phyloP scores from a whole-genome alignment of 2,888 invertebrate species.

The Drosophila peninsularis region DNA sequence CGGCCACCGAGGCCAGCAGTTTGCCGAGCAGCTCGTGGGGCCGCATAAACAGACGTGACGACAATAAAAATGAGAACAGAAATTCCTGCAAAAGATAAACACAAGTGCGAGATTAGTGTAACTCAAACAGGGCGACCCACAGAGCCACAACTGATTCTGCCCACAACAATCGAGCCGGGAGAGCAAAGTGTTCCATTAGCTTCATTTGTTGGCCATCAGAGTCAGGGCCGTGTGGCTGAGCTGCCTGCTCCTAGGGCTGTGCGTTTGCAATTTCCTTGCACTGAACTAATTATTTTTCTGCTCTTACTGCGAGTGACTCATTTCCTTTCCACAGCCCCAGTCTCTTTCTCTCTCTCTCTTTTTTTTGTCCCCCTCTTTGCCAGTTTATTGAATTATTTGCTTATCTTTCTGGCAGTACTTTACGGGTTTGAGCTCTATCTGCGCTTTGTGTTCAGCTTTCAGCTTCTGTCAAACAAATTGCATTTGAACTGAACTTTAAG shows the following conservation, averaged over 20 bases:
- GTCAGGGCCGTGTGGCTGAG: background rate
- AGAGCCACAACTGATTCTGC: background rate
- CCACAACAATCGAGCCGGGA: background rate
- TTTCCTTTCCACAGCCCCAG: background rate
- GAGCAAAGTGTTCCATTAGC: conserved; percentile 19
- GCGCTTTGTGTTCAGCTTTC: background rate
- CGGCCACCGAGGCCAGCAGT: conserved; percentile 84
- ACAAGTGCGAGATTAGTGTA: conserved; percentile 21
- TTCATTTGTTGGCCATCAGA: conserved; percentile 20
- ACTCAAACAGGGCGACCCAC: conserved; percentile 9
- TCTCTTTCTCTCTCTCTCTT: background rate
- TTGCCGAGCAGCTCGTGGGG: conserved; percentile 84
- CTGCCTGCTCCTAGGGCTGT: background rate
- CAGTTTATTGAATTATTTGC: conserved; percentile 9
- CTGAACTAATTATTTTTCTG: conserved; percentile 74
- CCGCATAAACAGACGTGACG: conserved; percentile 84
- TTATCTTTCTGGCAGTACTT: background rate
- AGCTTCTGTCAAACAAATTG: background rate
- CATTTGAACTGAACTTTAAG: background rate
- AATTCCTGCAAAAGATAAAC: conserved; percentile 80
- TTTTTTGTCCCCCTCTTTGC: background rate
- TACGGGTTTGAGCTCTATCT: background rate
- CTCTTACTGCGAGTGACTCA: conserved; percentile 40
- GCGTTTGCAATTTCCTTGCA: conserved; percentile 48
- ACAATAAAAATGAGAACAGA: conserved; percentile 85